Conservation (phyloP, 2,797 vertebrate genomes). For the Smutsia gigantea region DNA sequence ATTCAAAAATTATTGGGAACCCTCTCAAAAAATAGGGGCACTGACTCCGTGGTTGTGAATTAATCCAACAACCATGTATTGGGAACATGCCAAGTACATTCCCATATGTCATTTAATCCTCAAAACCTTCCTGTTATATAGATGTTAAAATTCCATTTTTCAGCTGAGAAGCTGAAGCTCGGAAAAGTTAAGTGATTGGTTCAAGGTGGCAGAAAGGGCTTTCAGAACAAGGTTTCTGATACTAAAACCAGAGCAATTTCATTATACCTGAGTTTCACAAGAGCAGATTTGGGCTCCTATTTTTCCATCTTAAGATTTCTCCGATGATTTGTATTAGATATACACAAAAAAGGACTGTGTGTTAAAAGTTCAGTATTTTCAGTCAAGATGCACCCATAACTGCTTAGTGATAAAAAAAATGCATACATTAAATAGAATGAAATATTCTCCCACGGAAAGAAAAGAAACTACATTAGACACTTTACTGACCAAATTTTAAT, state of each 20-base stretch:
- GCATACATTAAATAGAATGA: neutral
- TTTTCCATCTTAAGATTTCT: slow-evolving; percentile 4
- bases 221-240: neutral
- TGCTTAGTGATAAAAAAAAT: neutral
- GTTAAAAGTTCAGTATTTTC: slow-evolving; percentile 25
- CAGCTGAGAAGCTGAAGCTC: neutral
- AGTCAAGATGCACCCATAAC: neutral
- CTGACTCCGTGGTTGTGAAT: neutral
- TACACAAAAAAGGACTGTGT: neutral
- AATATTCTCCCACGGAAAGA: neutral
- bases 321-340: neutral
- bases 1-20: neutral
- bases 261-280: neutral
- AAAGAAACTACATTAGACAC: neutral
- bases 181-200: neutral
- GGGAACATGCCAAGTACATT: neutral
- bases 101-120: neutral
- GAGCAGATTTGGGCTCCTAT: neutral
- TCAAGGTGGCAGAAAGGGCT: neutral
- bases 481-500: slow-evolving; percentile 28
- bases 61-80: neutral
- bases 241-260: neutral
- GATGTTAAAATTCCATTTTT: neutral
- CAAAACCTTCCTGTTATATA: neutral
- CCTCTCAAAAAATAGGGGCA: neutral